Evolutionary conservation across 2,113 vertebrate genomes (phyloP).

Genomic region (Puma concolor): DNA sequence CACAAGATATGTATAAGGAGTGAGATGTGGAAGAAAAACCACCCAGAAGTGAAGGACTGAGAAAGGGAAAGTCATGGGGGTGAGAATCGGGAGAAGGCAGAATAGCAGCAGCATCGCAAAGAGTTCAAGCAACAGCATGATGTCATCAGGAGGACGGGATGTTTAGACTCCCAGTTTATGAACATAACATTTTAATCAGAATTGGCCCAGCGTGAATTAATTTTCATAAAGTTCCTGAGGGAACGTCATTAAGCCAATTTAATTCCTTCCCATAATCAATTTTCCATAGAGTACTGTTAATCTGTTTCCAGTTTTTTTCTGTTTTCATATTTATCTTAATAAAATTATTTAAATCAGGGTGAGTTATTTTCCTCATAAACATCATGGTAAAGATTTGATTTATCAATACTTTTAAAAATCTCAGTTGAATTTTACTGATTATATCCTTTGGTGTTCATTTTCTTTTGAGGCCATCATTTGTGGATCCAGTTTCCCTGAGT

Average conservation of each 20-base stretch:
- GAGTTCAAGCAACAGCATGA: background rate
- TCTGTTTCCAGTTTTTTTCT: conserved; percentile 66
- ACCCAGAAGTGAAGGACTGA: background rate
- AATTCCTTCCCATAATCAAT: conserved; percentile 74
- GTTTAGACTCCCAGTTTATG: conserved; percentile 58
- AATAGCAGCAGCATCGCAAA: background rate
- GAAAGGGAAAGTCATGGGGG: background rate
- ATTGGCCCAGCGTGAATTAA: conserved; percentile 72
- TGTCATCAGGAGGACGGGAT: background rate
- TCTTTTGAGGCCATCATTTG: background rate
- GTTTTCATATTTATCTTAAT: conserved; percentile 75
- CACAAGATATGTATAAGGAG: background rate
- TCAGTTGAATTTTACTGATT: background rate
- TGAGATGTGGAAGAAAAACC: background rate
- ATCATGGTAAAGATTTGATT: conserved; percentile 55
- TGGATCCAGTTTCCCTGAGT: background rate
- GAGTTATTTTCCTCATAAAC: conserved; percentile 61
- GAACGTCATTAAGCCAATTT: conserved; percentile 73
- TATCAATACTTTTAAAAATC: conserved; percentile 48
- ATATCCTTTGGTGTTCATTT: background rate
- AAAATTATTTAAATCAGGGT: conserved; percentile 70
- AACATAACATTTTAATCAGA: conserved; percentile 73
- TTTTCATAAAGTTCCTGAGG: conserved; percentile 74
- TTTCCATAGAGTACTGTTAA: conserved; percentile 69
- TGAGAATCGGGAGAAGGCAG: background rate